phyloP scores from a whole-genome alignment of 2,113 vertebrate species.

The Nymphicus hollandicus region DNA sequence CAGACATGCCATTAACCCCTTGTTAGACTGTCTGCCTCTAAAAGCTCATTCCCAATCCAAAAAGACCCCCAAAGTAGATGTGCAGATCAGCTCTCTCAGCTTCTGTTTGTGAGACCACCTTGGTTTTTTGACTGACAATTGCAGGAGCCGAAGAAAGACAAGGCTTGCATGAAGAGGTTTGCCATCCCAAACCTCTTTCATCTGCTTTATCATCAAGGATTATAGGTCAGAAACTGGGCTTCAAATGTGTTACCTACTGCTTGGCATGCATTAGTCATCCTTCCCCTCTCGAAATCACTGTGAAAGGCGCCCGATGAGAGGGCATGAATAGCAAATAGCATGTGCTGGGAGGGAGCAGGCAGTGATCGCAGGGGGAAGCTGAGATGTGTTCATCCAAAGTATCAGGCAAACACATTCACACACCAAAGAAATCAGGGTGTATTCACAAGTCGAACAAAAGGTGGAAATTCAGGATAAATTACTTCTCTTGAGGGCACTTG shows the following conservation, averaged over 20 bases:
- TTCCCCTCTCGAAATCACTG: background rate
- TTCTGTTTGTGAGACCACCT: background rate
- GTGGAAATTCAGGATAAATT: conserved; percentile 22
- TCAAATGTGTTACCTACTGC: background rate
- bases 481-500: background rate
- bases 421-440: conserved; percentile 36
- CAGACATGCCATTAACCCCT: background rate
- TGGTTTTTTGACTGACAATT: accelerated
- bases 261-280: conserved; percentile 37
- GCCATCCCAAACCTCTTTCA: background rate
- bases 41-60: background rate
- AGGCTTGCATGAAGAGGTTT: background rate
- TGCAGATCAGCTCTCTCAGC: background rate
- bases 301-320: background rate
- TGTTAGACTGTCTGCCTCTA: background rate
- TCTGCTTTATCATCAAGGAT: background rate
- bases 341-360: background rate
- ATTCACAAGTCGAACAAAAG: conserved; percentile 47
- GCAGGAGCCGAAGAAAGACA: background rate
- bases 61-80: background rate
- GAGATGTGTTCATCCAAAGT: background rate
- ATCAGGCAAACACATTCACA: background rate
- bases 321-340: conserved; percentile 30
- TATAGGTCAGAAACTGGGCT: background rate
- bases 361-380: background rate